Evolutionary conservation across 2,113 vertebrate genomes (phyloP).

Genomic region (Leucopternis melanops): DNA sequence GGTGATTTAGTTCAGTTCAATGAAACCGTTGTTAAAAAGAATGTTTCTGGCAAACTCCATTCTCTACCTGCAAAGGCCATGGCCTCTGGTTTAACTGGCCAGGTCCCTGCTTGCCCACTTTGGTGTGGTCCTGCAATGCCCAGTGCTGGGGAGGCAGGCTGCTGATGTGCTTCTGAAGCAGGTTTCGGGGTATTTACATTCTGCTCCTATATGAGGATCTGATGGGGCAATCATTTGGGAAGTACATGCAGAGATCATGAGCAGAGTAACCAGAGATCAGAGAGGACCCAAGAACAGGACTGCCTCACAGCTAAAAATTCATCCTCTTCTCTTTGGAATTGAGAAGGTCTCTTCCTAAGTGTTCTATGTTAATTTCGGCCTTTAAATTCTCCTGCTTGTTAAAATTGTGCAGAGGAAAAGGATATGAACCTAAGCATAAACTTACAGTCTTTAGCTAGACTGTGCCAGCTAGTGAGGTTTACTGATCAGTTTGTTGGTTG

Average conservation of each 20-base stretch:
- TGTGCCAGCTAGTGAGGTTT: background rate
- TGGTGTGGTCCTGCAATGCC: background rate
- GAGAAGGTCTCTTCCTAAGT: background rate
- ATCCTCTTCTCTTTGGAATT: background rate
- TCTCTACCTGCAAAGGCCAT: background rate
- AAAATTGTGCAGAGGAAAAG: background rate
- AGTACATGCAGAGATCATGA: background rate
- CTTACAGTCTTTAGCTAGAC: background rate
- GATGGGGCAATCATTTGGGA: background rate
- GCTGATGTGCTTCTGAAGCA: background rate
- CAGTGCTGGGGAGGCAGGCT: background rate
- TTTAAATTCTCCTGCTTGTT: background rate
- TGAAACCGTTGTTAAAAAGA: background rate
- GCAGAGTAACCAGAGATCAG: background rate
- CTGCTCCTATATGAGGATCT: background rate
- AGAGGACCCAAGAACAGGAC: background rate
- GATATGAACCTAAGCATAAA: background rate
- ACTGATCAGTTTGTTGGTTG: background rate
- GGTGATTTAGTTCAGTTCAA: background rate
- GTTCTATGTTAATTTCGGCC: background rate
- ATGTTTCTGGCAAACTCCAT: background rate
- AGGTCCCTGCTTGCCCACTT: background rate
- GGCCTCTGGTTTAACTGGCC: background rate
- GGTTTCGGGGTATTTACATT: background rate
- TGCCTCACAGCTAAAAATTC: background rate